Percentiles rank a stretch among this genome's conserved stretches.
Evolutionary conservation across 2,797 vertebrate species (phyloP).

Genomic region (Lycodopsis pacificus): DNA sequence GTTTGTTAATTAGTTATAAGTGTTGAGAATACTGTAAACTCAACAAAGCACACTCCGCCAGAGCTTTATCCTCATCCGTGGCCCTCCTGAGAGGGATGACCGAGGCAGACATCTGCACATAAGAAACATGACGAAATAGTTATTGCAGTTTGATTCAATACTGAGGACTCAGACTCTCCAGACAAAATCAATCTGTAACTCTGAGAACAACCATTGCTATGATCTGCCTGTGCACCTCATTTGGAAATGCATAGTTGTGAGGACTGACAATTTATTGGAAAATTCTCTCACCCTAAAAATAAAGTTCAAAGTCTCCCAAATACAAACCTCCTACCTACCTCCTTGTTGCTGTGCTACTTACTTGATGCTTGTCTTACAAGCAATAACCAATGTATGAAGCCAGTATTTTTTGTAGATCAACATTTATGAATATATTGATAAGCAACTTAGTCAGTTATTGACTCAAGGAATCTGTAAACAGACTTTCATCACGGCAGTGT

Average conservation of each 20-base stretch:
- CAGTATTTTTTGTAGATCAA: slow-evolving; percentile 10
- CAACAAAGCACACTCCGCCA: neutral
- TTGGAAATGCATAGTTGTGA: slow-evolving; percentile 21
- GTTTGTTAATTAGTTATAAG: neutral
- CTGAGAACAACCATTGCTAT: slow-evolving; percentile 14
- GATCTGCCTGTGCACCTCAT: slow-evolving; percentile 10
- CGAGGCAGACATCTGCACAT: neutral
- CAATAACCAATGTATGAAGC: neutral
- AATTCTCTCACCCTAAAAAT: slow-evolving; percentile 47
- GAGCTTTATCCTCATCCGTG: neutral
- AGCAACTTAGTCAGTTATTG: slow-evolving; percentile 1
- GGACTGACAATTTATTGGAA: slow-evolving; percentile 43
- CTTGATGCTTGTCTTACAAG: slow-evolving; percentile 17
- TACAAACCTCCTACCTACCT: slow-evolving; percentile 16
- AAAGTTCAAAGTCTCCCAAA: slow-evolving; percentile 32
- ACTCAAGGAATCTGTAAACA: slow-evolving; percentile 18
- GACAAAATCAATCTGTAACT: slow-evolving; percentile 7
- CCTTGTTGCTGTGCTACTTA: slow-evolving; percentile 14
- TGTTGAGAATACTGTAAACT: neutral
- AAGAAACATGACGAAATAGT: neutral
- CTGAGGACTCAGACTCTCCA: neutral
- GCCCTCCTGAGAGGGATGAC: neutral
- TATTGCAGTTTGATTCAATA: neutral
- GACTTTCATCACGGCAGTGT: slow-evolving; percentile 6
- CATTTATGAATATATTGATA: slow-evolving; percentile 26